Conservation (phyloP, 2,797 vertebrate species). For the Leucoraja ocellata region DNA sequence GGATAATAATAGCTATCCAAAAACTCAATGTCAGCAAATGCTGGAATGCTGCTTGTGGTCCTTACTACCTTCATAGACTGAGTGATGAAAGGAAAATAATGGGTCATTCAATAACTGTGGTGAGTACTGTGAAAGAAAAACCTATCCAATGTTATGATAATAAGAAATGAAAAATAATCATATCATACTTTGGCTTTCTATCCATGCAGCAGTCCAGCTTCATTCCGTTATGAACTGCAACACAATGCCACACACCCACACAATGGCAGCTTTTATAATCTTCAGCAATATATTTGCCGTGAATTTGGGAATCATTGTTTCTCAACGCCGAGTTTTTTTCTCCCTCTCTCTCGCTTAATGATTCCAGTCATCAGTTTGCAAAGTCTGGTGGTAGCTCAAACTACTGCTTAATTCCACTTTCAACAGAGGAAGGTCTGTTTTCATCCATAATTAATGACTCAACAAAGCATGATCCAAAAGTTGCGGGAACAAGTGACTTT, state of each 20-base stretch:
- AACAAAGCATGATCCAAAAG: neutral
- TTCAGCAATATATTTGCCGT: neutral
- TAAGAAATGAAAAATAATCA: slow-evolving; percentile 5
- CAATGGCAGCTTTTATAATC: slow-evolving; percentile 20
- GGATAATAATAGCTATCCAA: neutral
- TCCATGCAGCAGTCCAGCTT: neutral
- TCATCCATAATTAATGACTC: slow-evolving; percentile 32
- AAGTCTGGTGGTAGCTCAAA: neutral
- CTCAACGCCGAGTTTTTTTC: neutral
- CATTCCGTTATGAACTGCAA: neutral
- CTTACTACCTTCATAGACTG: neutral
- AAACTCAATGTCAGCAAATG: neutral
- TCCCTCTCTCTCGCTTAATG: neutral
- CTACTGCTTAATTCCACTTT: neutral
- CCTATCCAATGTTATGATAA: neutral
- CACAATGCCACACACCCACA: neutral
- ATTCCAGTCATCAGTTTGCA: neutral
- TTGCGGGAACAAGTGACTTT: slow-evolving; percentile 8
- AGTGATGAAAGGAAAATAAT: neutral
- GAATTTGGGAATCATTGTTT: neutral
- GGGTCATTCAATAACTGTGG: no score
- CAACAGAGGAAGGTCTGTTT: slow-evolving; percentile 20
- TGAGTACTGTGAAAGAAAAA: neutral
- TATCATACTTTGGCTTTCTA: neutral
- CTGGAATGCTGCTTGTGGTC: neutral